Evolutionary conservation across 2,113 vertebrate genomes (phyloP).

Genomic region (Paedocypris sp.): DNA sequence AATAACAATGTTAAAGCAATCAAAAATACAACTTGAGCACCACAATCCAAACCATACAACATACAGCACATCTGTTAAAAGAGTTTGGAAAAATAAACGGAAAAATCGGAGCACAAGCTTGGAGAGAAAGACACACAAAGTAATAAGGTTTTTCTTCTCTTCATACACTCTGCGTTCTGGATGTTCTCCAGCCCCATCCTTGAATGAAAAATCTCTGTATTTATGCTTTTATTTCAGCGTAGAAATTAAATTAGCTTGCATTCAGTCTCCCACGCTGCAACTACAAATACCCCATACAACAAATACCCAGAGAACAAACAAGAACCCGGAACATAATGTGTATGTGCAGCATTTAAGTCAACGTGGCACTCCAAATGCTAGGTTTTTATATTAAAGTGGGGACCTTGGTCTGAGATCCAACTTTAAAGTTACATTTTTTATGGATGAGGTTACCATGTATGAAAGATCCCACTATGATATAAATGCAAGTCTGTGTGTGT

Average conservation of each 20-base stretch:
- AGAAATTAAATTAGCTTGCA: slow-evolving; percentile 33
- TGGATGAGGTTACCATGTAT: no score
- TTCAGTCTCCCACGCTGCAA: slow-evolving; percentile 23
- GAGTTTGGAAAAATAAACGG: not conserved
- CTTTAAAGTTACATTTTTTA: no score
- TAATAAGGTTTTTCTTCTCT: slow-evolving; percentile 18
- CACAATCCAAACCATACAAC: no score
- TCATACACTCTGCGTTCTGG: slow-evolving; percentile 15
- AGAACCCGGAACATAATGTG: no score
- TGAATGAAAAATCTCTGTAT: slow-evolving; percentile 18
- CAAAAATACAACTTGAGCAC: no score
- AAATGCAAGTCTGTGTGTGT: no score
- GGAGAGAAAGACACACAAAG: not conserved
- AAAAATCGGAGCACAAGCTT: not conserved
- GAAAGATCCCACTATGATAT: no score
- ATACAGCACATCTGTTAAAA: not conserved
- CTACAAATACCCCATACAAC: slow-evolving; percentile 27
- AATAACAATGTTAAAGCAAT: no score
- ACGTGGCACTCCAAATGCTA: no score
- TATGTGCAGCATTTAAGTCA: no score
- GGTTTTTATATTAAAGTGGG: no score
- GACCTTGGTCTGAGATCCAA: no score
- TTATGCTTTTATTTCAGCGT: slow-evolving; percentile 19
- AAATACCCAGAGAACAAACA: slow-evolving; percentile 26
- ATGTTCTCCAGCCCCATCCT: slow-evolving; percentile 1